These are phyloP conservation scores for Crypturellus tataupa DNA, from an alignment of 2,797 vertebrate species.

Conservation along the genomic window DNA sequence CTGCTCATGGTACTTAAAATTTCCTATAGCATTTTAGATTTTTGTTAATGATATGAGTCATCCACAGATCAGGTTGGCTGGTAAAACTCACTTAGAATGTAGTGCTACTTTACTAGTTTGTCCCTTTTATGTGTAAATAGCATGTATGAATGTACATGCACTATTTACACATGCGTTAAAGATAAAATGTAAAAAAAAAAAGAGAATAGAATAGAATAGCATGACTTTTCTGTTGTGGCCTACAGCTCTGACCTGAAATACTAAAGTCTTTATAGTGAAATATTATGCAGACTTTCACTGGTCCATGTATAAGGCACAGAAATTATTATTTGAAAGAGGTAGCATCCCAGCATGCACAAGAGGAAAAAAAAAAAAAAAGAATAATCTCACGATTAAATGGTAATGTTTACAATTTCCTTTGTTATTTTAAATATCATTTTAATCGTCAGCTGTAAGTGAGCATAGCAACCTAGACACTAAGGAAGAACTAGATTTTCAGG, in stretches of 20 bases:
- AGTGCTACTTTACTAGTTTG: background rate
- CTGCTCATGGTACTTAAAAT: background rate
- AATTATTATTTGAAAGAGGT: background rate
- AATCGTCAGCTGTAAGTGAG: background rate
- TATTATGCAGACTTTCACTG: background rate
- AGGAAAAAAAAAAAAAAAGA: background rate
- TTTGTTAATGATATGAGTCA: background rate
- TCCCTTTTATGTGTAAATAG: background rate
- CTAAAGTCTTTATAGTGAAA: background rate
- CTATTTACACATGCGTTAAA: background rate
- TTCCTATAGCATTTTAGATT: background rate
- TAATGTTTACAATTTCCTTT: background rate
- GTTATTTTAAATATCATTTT: slow-evolving; percentile 11
- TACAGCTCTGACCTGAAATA: background rate
- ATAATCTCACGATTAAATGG: background rate
- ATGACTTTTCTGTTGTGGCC: background rate
- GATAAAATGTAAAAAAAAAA: background rate
- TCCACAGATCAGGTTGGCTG: background rate
- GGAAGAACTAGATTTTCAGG: background rate
- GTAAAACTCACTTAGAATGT: background rate
- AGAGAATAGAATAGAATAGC: background rate
- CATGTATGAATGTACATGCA: background rate
- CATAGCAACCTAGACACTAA: background rate
- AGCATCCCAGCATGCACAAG: background rate
- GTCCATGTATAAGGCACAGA: background rate